These are phyloP conservation scores for Melanostoma mellinum DNA, from an alignment of 2,888 invertebrate species.

Conservation along the genomic window DNA sequence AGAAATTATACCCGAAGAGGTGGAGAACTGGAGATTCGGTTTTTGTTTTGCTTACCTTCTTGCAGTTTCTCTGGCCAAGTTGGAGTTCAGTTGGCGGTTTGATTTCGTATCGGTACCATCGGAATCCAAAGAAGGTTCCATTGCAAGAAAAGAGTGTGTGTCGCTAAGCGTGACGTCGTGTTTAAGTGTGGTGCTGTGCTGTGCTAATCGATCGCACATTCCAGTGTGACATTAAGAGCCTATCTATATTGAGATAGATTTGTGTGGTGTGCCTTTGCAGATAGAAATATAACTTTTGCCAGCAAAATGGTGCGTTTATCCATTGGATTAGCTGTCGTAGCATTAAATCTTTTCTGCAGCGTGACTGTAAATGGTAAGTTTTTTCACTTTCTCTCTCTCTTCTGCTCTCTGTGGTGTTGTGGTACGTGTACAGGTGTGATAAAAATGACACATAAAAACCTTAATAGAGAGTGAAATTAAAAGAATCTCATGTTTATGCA, in stretches of 20 bases:
- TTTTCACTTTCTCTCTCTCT: slow-evolving; percentile 47
- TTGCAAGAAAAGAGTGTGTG: not conserved
- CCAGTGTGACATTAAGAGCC: slow-evolving; percentile 52
- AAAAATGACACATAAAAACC: not conserved
- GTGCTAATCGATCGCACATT: slow-evolving; percentile 62
- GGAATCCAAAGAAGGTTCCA: slow-evolving; percentile 60
- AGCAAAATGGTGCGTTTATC: slow-evolving; percentile 66
- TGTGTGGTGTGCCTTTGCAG: slow-evolving; percentile 21
- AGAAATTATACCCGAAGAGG: slow-evolving; percentile 31
- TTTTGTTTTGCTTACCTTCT: slow-evolving; percentile 49
- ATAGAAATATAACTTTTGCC: slow-evolving; percentile 5
- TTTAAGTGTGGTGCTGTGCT: slow-evolving; percentile 18
- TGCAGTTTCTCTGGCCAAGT: slow-evolving; percentile 66
- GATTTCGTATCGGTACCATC: slow-evolving; percentile 70
- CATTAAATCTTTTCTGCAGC: slow-evolving; percentile 49
- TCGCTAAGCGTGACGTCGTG: slow-evolving; percentile 32
- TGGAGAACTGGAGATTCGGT: slow-evolving; percentile 32
- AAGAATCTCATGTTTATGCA: slow-evolving; percentile 29
- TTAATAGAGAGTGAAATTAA: slow-evolving; percentile 47
- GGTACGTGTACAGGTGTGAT: slow-evolving; percentile 41
- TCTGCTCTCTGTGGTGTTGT: not conserved
- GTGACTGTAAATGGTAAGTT: slow-evolving; percentile 67
- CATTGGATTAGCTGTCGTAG: slow-evolving; percentile 66
- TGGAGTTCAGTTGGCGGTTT: slow-evolving; percentile 70
- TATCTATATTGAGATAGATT: slow-evolving; percentile 47